These are phyloP conservation scores for Cercopithecus hamlyni DNA, from an alignment of 2,797 vertebrate genomes.

Conservation along the genomic window DNA sequence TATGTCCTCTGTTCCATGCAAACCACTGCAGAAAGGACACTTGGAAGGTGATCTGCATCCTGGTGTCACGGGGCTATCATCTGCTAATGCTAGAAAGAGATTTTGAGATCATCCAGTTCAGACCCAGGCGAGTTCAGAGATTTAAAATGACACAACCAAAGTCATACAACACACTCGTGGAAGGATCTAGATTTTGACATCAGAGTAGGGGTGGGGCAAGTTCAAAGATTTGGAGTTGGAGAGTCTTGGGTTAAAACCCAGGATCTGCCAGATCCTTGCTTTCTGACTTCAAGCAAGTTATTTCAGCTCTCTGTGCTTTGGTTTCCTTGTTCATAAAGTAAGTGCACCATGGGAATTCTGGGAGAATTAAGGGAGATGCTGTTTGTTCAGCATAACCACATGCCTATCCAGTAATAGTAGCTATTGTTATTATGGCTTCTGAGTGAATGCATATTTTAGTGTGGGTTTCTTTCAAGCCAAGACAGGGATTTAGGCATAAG, in stretches of 20 bases:
- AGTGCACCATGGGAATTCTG: rapidly evolving
- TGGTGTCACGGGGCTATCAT: neutral
- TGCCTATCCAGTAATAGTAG: rapidly evolving
- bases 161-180: neutral
- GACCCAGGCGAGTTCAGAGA: neutral
- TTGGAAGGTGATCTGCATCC: neutral
- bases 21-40: rapidly evolving
- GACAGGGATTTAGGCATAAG: neutral
- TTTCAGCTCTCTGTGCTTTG: neutral
- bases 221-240: neutral
- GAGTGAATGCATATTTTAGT: rapidly evolving
- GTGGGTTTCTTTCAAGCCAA: neutral
- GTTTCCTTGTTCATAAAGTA: neutral
- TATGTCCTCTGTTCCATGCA: rapidly evolving
- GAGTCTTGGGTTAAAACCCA: neutral
- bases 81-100: neutral
- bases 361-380: neutral
- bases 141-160: neutral
- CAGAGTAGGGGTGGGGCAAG: neutral
- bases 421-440: rapidly evolving
- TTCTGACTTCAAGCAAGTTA: too few relatives aligned
- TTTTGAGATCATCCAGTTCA: neutral
- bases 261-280: neutral
- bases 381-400: rapidly evolving
- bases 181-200: neutral